Base-by-base conservation (phyloP, 2,797 vertebrate species). In the Emydoidea blandingii region DNA sequence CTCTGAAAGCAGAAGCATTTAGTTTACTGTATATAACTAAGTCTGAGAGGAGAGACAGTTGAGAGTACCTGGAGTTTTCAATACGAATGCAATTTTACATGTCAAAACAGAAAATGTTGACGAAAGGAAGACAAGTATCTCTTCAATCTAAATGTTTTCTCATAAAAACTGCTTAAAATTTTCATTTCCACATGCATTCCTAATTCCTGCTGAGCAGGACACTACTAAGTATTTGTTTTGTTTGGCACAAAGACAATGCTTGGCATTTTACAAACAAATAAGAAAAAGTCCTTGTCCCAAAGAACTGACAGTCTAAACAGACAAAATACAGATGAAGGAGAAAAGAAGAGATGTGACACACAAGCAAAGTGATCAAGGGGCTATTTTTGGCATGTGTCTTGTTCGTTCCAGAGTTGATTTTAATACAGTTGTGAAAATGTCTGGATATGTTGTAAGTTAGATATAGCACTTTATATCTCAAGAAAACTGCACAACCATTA, bases 41-140 rank as follows among this genome's bases (percentile, higher is more conserved):
- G 47, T 53, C 6, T 37, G 85, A 91, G 68, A 85, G 49, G 88
- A 88, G 0, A 19, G 57, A 81, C 81, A 92, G 89, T 83, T 95
- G 89, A 87, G 81, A 62, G 1, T 62, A 68, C 4, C 65, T 90
- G 12, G 56, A 80, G 41, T 74, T 76, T 34, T 68, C 81, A 52
- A 47, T 5, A 81, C 89, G 81, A 87, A 34, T 0, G 1, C 18
- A 78, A 52, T 14, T 41, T 59, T n/a, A 50, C 44, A 54, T 14
- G 0, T 1, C 0, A 50, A 79, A 0, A 52, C 9, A 56, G 72
- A 83, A 82, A 25, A 49, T 44, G n/a, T 41, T 50, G 47, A 57
- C 50, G 78, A 23, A 74, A 88, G 21, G 62, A 88, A 88, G 49
- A 3, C 15, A 62, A 93, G 3, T 6, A 49, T 54, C 62, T 44